phyloP scores from a whole-genome alignment of 2,888 invertebrate genomes.

The Spisula subtruncata region DNA sequence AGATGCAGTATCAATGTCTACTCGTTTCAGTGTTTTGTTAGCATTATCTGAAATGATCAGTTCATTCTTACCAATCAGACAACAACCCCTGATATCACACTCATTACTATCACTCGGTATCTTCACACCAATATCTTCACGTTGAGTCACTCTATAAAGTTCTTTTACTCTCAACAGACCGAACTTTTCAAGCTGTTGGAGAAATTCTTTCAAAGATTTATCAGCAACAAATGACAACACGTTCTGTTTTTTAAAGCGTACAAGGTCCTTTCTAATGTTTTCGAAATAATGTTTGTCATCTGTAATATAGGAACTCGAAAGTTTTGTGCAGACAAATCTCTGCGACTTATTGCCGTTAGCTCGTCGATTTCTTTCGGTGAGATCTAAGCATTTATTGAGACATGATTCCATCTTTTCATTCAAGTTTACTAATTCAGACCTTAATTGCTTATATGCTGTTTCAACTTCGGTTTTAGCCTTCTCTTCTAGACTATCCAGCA shows the following conservation, averaged over 20 bases:
- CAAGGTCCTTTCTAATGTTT: background rate
- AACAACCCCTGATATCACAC: background rate
- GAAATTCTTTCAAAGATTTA: background rate
- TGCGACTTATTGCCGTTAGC: background rate
- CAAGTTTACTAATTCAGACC: background rate
- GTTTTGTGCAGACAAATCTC: background rate
- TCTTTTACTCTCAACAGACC: background rate
- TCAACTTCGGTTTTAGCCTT: background rate
- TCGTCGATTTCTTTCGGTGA: background rate
- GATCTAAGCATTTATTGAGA: background rate
- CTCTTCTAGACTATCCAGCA: background rate
- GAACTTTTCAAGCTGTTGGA: background rate
- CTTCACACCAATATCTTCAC: background rate
- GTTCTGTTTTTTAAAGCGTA: background rate
- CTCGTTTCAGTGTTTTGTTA: background rate
- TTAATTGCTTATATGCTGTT: background rate
- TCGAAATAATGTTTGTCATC: background rate
- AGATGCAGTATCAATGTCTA: background rate
- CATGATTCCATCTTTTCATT: background rate
- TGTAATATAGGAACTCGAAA: background rate
- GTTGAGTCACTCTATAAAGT: background rate
- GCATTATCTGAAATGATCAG: background rate
- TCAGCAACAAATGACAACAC: background rate
- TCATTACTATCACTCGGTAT: background rate
- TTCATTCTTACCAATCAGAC: background rate